Evolutionary conservation across 2,888 invertebrate species (phyloP), one percentile per base, ranked within the genome.

Genomic region (Leptinotarsa haldemani): DNA sequence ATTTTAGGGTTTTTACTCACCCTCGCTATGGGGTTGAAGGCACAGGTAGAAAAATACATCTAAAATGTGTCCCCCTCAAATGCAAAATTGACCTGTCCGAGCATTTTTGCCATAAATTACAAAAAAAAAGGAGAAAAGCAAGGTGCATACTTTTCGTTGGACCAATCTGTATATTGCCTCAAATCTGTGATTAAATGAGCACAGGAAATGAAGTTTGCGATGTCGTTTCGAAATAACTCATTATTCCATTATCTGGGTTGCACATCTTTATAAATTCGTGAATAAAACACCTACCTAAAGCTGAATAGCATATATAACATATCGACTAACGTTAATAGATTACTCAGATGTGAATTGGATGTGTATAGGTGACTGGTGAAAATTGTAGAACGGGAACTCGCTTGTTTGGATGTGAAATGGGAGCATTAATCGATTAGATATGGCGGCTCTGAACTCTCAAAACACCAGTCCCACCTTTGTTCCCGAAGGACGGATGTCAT

Each of bases 351-450:
- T 61, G 40, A 40, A 61, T 30, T 61, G 61, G 61, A 30, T 61
- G 61, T 61, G 61, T 30, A 61, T 30, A n/a, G 40, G 40, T n/a
- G 61, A 40, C 61, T 61, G 61, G n/a, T 30, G 61, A 30, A n/a
- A 20, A 61, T 30, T 61, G 40, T 48, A 48, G 20, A 66, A 61
- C 65, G 64, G 53, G 46, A 53, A 69, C 58, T 68, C 65, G 69
- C 73, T 67, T 73, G 73, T 52, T 58, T 20, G 40, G 47, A 70
- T 69, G 65, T 61, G 46, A 73, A 64, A 69, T 69, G 68, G 69
- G 64, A 52, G 65, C 65, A 53, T 64, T 65, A 73, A 73, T 69
- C 73, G 73, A 69, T 69, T 48, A 58, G 46, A 65, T 58, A 69
- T 61, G 73, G 56, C 69, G 69, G 65, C 65, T 69, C 66, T 69